Evolutionary conservation across 1,140 invertebrate genomes (phyloP), one percentile per base, ranked within the genome.

Genomic region (Drosophila kepulauana): DNA sequence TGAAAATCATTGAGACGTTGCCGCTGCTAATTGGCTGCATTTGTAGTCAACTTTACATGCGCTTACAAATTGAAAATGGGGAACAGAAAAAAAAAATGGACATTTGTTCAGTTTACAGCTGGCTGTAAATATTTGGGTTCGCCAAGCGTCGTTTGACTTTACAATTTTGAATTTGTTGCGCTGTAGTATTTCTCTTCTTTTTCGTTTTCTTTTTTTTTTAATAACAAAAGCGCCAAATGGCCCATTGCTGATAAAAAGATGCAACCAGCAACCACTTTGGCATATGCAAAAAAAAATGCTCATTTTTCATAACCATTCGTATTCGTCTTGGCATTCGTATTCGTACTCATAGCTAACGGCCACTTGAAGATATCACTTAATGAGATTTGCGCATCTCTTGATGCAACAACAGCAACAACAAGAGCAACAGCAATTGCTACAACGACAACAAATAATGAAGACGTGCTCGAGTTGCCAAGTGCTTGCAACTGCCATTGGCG

Each of bases 361-460:
- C 85, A 89, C 85, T 89, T 89, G 86, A 89, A 89, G 85, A 89
- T 89, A 89, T 89, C 85, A 89, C 85, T 89, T 89, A 89, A 89
- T 89, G 85, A 89, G 85, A 89, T 89, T 89, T 89, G 86, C 81
- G 85, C 85, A 89, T 89, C 85, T 89, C 67, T 72, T 49, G 81
- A 69, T 89, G 85, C 85, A 89, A 85, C 84, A 79, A 52, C 76
- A 79, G 49, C 51, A 35, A 20, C 20, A 25, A 25, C 3, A 25
- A 25, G 20, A 25, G 28, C 73, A 62, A 57, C 46, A 35, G 16
- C 45, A 62, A 49, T 38, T 51, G 56, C 43, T 72, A 57, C 35
- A 67, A 58, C 73, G 62, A 56, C 54, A 48, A 43, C 56, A 58
- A 54, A 81, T 88, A 80, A 88, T 89, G 78, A 88, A 87, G 84